These are phyloP conservation scores for Montipora capricornis DNA, from an alignment of 64 coral and sea anemone species.

Conservation along the genomic window DNA sequence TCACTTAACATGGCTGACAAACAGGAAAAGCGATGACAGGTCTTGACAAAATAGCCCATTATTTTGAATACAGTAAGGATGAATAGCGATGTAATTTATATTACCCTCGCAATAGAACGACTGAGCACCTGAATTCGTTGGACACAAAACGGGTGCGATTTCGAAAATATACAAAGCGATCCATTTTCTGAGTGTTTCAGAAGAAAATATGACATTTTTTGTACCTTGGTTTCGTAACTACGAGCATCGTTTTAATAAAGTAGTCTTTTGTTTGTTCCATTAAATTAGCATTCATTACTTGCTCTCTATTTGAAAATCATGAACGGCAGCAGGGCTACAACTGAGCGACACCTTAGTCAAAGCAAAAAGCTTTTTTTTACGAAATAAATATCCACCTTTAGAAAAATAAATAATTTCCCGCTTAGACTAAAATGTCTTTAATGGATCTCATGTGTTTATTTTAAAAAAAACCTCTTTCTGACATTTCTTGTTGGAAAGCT, in stretches of 20 bases:
- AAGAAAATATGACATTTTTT: slow-evolving; percentile 34
- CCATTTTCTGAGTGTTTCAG: slow-evolving; percentile 3
- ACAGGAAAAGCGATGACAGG: background rate
- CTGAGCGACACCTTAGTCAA: background rate
- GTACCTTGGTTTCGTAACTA: slow-evolving; percentile 14
- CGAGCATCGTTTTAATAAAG: slow-evolving; percentile 1
- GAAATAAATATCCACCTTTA: background rate
- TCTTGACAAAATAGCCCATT: background rate
- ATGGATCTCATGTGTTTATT: slow-evolving; percentile 6
- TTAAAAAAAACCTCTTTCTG: background rate
- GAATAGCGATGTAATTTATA: slow-evolving; percentile 13
- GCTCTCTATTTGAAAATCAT: background rate
- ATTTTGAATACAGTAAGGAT: background rate
- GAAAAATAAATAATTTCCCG: background rate
- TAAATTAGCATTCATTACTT: slow-evolving; percentile 31
- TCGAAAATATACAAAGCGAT: background rate
- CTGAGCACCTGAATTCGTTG: slow-evolving; percentile 11
- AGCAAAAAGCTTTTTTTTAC: background rate
- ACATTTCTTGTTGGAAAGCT: background rate
- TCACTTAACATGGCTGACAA: background rate
- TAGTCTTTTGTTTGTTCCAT: slow-evolving; percentile 20
- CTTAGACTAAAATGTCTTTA: background rate
- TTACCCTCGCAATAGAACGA: background rate
- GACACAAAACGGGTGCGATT: background rate
- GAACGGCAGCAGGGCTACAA: background rate